Conservation (phyloP, 2,113 vertebrate genomes). For the Hoplias malabaricus region DNA sequence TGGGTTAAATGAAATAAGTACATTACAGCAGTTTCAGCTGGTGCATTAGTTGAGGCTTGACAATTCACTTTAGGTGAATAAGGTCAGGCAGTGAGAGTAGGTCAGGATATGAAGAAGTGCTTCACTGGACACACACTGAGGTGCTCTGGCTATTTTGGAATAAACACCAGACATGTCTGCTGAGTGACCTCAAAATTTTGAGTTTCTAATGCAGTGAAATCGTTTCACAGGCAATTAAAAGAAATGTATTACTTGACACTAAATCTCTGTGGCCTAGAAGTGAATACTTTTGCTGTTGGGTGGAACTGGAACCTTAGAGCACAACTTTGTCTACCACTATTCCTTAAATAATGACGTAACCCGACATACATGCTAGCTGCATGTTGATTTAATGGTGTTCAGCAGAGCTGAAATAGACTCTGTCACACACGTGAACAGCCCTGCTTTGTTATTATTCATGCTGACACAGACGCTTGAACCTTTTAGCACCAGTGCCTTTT, state of each 20-base stretch:
- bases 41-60: neutral
- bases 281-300: neutral
- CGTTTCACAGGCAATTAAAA: neutral
- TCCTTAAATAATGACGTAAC: neutral
- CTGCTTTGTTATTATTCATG: constrained; percentile 20
- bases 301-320: neutral
- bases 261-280: neutral
- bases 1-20: neutral
- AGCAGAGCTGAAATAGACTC: constrained; percentile 20
- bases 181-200: neutral
- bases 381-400: constrained; percentile 17
- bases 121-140: constrained; percentile 15
- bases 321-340: neutral
- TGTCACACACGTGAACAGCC: neutral
- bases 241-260: neutral
- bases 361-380: neutral
- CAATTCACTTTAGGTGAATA: constrained; percentile 4
- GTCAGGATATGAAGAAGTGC: neutral
- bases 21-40: neutral
- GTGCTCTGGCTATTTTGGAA: constrained; percentile 6
- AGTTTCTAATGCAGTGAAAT: neutral
- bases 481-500: constrained; percentile 40
- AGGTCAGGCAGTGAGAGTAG: constrained; percentile 24
- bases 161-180: neutral
- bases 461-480: constrained; percentile 8